Evolutionary conservation across 2,113 vertebrate genomes (phyloP), one percentile per base, ranked within the genome.

Genomic region (Hydropotes inermis): DNA sequence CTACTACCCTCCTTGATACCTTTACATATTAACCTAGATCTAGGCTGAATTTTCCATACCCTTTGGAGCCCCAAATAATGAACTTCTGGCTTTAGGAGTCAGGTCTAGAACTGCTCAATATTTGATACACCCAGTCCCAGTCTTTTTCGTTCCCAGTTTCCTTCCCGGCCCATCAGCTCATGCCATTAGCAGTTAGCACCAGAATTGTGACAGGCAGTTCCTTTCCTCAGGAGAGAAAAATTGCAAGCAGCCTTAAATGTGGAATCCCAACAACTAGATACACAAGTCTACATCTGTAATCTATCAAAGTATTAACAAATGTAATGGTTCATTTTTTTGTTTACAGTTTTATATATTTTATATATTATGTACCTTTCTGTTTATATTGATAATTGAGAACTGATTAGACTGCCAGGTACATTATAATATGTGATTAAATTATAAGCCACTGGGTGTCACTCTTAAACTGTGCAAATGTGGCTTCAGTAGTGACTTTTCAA

Each of bases 381-480:
- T 85, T 96, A 58, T 81, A 45, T 91, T 79, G 89, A 79, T 78
- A 88, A 86, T 61, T 47, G 78, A 87, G 64, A 96, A 28, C 27
- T 39, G 30, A 95, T 74, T 88, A 13, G 36, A 87, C 67, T 96
- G 91, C 60, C 36, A 79, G 45, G 58, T 93, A 55, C 47, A 78
- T 45, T 86, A 36, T 2, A 95, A n/a, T 94, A 60, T 88, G 91
- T 92, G 83, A 95, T 95, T 95, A 97, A 96, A 55, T 89, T 94
- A 50, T 87, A 91, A 95, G 30, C 98, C 98, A 98, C 98, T 97
- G 98, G 98, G 96, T 98, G 98, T 98, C 98, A 98, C 98, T 97
- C 87, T 98, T 95, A 95, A 84, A 91, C 97, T 96, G 74, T 54
- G 70, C 39, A 94, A 94, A 43, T 86, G 2, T 43, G 50, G 9